Evolutionary conservation across 2,113 vertebrate genomes (phyloP), one percentile per base, ranked within the genome.

Genomic region (Ammodytes marinus): DNA sequence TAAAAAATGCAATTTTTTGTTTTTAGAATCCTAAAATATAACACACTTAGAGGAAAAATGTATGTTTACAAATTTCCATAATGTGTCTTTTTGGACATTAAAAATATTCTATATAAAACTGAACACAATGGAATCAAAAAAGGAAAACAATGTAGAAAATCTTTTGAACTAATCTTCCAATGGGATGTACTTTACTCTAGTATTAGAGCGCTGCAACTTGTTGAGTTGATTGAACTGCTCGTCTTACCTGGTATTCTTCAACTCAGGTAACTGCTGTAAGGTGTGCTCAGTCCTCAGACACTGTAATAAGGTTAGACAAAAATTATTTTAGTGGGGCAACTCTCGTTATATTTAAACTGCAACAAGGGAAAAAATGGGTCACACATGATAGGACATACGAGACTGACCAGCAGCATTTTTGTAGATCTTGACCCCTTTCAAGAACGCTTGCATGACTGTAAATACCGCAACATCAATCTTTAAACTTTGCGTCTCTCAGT

Each of bases 211-310:
- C n/a, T 58, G 15, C 39, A 53, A 35, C 7, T 17, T 27, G 3
- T 54, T 66, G 35, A 72, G 27, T 40, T 39, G 7, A 37, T 46
- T 37, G 50, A 27, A 77, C 75, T 63, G 43, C 50, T 82, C 35
- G 15, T 85, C 91, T 90, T 89, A 92, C 89, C 89, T 92, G 83
- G 17, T 74, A 6, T 80, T 83, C 77, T 85, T 83, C 65, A 58
- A 79, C 39, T 83, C 63, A 70, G 66, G 79, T 73, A 78, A 76
- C 63, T 74, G 84, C 60, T 83, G 80, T 75, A 47, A 70, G 61
- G 57, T 61, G 76, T 39, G 54, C 27, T 85, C 74, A 76, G 63
- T 79, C 84, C 46, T 53, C 45, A 77, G 77, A 75, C 8, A 77
- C 82, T 87, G 86, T 57, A 64, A 87, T 66, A 52, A 39, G n/a